Conservation (phyloP, 2,113 vertebrate species). For the Indri indri region DNA sequence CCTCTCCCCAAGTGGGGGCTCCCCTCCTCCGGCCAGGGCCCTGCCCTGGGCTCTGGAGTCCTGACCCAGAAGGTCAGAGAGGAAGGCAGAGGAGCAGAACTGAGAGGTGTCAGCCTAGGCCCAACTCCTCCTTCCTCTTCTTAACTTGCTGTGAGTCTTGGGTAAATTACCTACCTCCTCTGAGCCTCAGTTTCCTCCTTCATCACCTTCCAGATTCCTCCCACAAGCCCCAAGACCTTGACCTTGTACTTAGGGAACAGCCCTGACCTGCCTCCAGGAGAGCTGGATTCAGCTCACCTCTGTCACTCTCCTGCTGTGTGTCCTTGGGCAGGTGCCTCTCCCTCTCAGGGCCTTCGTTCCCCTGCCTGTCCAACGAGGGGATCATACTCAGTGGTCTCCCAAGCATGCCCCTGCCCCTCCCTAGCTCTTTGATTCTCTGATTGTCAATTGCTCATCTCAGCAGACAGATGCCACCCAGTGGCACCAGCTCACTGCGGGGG, state of each 20-base stretch:
- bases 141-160: neutral
- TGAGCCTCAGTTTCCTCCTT: neutral
- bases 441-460: neutral
- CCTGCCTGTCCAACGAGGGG: neutral
- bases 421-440: neutral
- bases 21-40: neutral
- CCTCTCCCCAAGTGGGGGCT: neutral
- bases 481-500: neutral
- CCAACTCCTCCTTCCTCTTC: neutral
- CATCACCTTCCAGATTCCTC: neutral
- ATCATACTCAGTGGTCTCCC: neutral
- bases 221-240: rapidly evolving
- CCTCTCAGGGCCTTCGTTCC: neutral
- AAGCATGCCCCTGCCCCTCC: rapidly evolving
- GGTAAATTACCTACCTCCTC: neutral
- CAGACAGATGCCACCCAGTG: neutral
- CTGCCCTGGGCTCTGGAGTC: neutral
- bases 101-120: neutral
- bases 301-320: neutral
- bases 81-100: neutral
- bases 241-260: neutral
- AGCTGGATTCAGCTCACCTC: neutral
- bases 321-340: neutral
- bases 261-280: neutral
- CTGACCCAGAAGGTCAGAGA: neutral